Percentiles rank a stretch among this genome's conserved stretches.
phyloP scores from a whole-genome alignment of 2,113 vertebrate species.

The Oncorhynchus nerka region DNA sequence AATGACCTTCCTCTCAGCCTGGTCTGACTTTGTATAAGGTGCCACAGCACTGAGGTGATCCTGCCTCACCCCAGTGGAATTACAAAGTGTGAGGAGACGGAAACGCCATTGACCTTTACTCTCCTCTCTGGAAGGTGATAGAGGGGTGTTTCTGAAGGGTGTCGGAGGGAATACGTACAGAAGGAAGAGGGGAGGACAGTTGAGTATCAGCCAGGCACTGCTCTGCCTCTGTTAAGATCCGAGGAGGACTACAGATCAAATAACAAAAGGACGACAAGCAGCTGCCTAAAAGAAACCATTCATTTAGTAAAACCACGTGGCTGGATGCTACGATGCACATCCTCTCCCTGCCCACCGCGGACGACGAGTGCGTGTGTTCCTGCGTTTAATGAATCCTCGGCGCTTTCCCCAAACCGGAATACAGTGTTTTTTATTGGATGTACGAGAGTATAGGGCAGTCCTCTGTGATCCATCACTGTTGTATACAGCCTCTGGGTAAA shows the following conservation, averaged over 20 bases:
- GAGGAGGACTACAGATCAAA: conserved; percentile 2
- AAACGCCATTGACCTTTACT: neutral
- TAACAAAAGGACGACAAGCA: neutral
- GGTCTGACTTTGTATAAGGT: too few relatives aligned
- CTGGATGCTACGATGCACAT: conserved; percentile 31
- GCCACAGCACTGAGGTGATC: neutral
- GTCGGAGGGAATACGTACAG: neutral
- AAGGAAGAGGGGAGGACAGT: neutral
- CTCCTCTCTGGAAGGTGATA: neutral
- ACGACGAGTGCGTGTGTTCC: neutral
- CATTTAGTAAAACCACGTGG: conserved; percentile 34
- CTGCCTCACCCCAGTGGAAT: neutral
- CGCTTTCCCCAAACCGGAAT: neutral
- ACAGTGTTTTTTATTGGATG: neutral
- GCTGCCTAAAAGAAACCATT: conserved; percentile 27
- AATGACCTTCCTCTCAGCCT: neutral
- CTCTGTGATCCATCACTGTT: neutral
- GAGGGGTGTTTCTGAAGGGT: neutral
- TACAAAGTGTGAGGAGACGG: neutral
- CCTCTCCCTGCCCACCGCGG: conserved; percentile 26
- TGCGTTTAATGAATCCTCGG: conserved; percentile 2
- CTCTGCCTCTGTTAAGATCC: neutral
- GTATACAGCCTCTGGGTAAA: neutral
- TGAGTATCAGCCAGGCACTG: neutral
- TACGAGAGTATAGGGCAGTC: neutral